Evolutionary conservation across 2,113 vertebrate genomes (phyloP), one percentile per base, ranked within the genome.

Genomic region (Lagopus leucura): DNA sequence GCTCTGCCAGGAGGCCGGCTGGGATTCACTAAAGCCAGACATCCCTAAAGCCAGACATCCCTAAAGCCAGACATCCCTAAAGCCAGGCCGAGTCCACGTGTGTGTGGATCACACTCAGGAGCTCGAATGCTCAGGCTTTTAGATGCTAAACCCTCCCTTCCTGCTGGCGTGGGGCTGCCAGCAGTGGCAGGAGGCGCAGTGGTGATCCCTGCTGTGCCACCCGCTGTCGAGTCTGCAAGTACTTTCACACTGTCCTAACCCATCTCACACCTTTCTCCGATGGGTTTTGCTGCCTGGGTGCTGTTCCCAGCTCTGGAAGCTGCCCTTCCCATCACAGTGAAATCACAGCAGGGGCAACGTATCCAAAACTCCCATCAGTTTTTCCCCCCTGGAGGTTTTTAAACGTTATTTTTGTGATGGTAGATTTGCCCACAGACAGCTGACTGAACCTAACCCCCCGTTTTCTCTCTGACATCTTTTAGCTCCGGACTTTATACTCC

Each of bases 401-500:
- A 43, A 79, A 20, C 10, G 42, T 32, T 32, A 38, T 61, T 76
- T 85, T 64, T 38, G 57, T 38, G 64, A 30, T 30, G 54, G 7
- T 48, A 21, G 52, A 40, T 48, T 19, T 17, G n/a, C 88, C 48
- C 36, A 14, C 45, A 8, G 17, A 11, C 63, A 71, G 32, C 85
- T 75, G 70, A 14, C 54, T 9, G 60, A 38, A 6, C 25, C 75
- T 6, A 22, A 36, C 36, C 8, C 48, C 30, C 55, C 0, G 2
- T 54, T 28, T 47, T 36, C 60, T 38, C 65, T 48, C 54, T 2
- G 13, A 5, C 4, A 0, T 50, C 45, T 77, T 94, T 85, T 86
- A 73, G 85, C 71, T 73, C 60, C 42, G 76, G 71, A 77, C 72
- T 89, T 92, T 52, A 6, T 83, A 52, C 65, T 58, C 36, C 5